Evolutionary conservation across 2,888 invertebrate species (phyloP).

Genomic region (Hetaerina titia): DNA sequence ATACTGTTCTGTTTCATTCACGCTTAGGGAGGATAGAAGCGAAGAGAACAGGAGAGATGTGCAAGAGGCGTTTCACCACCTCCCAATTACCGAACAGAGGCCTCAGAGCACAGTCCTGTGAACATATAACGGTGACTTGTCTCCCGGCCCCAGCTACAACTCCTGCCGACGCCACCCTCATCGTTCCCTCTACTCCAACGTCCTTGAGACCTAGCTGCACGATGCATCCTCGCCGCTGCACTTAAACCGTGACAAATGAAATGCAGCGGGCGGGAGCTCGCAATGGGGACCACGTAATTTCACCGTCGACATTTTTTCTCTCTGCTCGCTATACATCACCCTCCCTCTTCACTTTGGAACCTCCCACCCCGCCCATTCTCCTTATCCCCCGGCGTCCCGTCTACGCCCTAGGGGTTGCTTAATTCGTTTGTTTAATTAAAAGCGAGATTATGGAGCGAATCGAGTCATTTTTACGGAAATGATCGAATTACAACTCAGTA

Average conservation of each 20-base stretch:
- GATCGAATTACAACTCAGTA: background rate
- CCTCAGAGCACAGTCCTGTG: too few relatives aligned
- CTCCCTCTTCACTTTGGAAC: background rate
- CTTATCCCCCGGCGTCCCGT: too few relatives aligned
- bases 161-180: background rate
- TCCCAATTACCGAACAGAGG: too few relatives aligned
- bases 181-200: too few relatives aligned
- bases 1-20: too few relatives aligned
- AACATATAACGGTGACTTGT: background rate
- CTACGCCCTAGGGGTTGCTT: background rate
- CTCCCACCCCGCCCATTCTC: too few relatives aligned
- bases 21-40: too few relatives aligned
- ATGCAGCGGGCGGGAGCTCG: background rate
- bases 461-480: background rate
- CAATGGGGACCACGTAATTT: background rate
- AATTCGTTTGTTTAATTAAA: constrained; percentile 23
- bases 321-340: background rate
- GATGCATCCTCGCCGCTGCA: background rate
- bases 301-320: background rate
- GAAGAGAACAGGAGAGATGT: too few relatives aligned
- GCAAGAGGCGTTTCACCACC: too few relatives aligned
- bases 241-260: background rate
- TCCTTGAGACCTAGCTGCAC: background rate
- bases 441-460: background rate
- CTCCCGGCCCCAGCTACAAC: background rate